Conservation (phyloP, 1,140 invertebrate species). For the Coenobita brevimanus region DNA sequence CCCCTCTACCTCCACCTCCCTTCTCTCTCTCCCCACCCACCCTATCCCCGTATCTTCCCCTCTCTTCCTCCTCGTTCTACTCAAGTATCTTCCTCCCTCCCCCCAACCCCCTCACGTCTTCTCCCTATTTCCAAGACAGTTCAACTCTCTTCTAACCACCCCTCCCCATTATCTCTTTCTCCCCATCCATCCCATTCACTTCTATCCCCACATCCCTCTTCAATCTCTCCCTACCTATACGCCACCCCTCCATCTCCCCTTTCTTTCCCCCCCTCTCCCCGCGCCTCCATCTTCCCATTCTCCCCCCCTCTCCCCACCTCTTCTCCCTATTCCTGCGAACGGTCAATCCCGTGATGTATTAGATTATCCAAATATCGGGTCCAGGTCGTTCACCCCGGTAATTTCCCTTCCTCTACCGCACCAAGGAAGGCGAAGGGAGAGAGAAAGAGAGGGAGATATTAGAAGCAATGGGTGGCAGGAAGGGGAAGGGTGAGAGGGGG, state of each 20-base stretch:
- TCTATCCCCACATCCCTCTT: not conserved
- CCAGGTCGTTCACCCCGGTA: not conserved
- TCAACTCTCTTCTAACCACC: not conserved
- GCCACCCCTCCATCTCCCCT: not conserved
- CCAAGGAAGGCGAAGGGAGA: not conserved
- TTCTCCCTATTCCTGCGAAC: not conserved
- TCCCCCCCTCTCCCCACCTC: not conserved
- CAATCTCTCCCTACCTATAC: not conserved
- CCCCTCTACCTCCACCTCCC: too few species aligned
- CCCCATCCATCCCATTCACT: not conserved
- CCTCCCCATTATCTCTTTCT: not conserved
- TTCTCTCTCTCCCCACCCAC: not conserved
- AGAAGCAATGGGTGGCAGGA: too few species aligned
- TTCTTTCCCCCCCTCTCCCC: not conserved
- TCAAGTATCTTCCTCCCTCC: not conserved
- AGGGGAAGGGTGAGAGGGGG: too few species aligned
- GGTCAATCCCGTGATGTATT: not conserved
- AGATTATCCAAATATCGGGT: not conserved
- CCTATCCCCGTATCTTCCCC: not conserved
- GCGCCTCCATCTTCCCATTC: not conserved
- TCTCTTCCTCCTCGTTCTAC: not conserved
- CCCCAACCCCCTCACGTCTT: not conserved
- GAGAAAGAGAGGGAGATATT: not conserved
- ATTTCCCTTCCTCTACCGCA: too few species aligned
- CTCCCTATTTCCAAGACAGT: not conserved